Evolutionary conservation across 2,888 invertebrate genomes (phyloP).

Genomic region (Seira musarum): DNA sequence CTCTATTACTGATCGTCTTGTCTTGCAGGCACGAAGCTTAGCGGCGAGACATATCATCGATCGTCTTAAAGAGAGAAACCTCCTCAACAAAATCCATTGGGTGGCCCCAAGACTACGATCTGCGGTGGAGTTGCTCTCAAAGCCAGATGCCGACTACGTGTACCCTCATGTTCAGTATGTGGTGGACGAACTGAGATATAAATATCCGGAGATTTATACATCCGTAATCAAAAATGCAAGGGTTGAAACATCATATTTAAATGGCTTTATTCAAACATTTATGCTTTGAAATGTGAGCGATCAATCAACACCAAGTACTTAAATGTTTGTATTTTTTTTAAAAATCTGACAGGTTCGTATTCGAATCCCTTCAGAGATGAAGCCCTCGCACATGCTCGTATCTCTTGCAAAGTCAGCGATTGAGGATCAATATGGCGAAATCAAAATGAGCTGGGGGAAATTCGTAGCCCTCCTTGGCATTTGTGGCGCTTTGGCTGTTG

Average conservation of each 20-base stretch:
- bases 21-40: constrained; percentile 63
- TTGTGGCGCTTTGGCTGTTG: constrained; percentile 65
- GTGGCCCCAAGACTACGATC: constrained; percentile 67
- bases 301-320: no score
- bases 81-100: constrained; percentile 65
- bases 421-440: constrained; percentile 61
- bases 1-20: constrained; percentile 19
- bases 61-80: constrained; percentile 62
- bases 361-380: constrained; percentile 64
- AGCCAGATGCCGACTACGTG: constrained; percentile 68
- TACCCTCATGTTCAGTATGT: constrained; percentile 67
- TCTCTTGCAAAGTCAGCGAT: constrained; percentile 65
- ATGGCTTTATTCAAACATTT: background rate
- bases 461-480: constrained; percentile 65
- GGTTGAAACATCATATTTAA: background rate
- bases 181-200: constrained; percentile 62
- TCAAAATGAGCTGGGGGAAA: constrained; percentile 68
- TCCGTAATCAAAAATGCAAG: constrained; percentile 66
- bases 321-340: constrained; percentile 18
- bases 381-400: constrained; percentile 66
- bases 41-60: constrained; percentile 68
- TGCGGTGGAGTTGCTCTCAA: constrained; percentile 68
- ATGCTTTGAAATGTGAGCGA: background rate
- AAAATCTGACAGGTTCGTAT: constrained; percentile 57
- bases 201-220: constrained; percentile 66